These are phyloP conservation scores for Sylvilagus bachmani DNA, from an alignment of 2,113 vertebrate species.

Conservation along the genomic window DNA sequence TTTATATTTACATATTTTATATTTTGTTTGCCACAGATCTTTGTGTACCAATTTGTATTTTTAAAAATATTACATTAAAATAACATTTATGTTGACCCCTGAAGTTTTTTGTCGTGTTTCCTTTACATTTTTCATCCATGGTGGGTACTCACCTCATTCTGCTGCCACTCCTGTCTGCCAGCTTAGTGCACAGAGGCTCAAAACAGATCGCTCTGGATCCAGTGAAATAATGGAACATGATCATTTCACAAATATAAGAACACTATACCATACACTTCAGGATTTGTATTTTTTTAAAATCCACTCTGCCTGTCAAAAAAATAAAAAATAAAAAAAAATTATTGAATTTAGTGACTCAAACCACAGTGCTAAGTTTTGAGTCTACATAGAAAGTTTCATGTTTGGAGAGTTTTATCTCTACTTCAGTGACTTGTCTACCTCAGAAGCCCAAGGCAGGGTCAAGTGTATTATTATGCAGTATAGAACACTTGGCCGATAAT, in stretches of 20 bases:
- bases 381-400: background rate
- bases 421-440: background rate
- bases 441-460: background rate
- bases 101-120: background rate
- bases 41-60: background rate
- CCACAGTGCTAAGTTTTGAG: background rate
- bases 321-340: no score
- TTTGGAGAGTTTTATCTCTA: background rate
- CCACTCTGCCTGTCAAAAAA: no score
- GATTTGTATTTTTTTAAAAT: background rate
- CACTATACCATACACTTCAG: background rate
- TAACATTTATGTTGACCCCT: background rate
- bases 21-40: background rate
- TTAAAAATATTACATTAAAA: background rate
- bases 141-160: rapidly evolving
- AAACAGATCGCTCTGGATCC: background rate
- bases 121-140: background rate
- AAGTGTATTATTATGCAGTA: slow-evolving; percentile 15
- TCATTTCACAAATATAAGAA: background rate
- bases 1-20: background rate
- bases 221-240: background rate
- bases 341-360: background rate
- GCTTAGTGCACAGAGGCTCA: no score
- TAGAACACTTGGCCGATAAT: background rate
- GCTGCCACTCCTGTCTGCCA: background rate